A percentile compares a stretch with the other conserved stretches of the same genome.
These are phyloP conservation scores for Tadarida brasiliensis DNA, from an alignment of 2,797 vertebrate species.

Conservation along the genomic window DNA sequence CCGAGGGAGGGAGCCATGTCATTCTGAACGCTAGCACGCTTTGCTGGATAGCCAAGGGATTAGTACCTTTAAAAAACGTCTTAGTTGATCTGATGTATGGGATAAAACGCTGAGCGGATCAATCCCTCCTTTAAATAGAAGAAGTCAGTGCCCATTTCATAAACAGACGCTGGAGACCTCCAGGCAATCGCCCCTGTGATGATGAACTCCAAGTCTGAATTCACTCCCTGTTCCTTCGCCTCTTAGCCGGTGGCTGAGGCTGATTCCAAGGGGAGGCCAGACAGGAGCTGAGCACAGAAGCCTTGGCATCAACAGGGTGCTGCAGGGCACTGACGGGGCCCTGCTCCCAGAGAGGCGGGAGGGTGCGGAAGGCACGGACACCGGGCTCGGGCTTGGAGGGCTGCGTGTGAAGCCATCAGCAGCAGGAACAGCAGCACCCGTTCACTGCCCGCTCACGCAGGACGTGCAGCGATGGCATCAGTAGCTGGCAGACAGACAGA, in stretches of 20 bases:
- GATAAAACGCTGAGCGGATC: neutral
- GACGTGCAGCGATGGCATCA: no score
- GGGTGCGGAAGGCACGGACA: neutral
- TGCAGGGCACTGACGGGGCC: rapidly evolving
- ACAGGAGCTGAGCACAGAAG: rapidly evolving
- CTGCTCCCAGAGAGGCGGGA: neutral
- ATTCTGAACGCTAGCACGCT: neutral
- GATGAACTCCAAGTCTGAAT: neutral
- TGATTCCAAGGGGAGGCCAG: neutral
- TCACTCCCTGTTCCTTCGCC: neutral
- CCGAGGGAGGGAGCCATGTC: no score
- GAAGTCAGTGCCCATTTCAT: neutral
- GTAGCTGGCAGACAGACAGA: no score
- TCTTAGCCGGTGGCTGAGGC: no score
- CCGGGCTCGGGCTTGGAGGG: neutral
- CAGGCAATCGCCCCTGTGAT: no score
- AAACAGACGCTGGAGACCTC: neutral
- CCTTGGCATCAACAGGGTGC: neutral
- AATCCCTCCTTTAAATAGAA: neutral
- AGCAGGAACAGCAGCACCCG: no score
- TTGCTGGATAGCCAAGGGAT: neutral
- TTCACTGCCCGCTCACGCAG: no score
- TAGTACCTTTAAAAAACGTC: neutral
- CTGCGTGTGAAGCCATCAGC: no score
- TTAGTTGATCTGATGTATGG: neutral